phyloP scores from a whole-genome alignment of 2,113 vertebrate species.

The Toxotes chatareus region DNA sequence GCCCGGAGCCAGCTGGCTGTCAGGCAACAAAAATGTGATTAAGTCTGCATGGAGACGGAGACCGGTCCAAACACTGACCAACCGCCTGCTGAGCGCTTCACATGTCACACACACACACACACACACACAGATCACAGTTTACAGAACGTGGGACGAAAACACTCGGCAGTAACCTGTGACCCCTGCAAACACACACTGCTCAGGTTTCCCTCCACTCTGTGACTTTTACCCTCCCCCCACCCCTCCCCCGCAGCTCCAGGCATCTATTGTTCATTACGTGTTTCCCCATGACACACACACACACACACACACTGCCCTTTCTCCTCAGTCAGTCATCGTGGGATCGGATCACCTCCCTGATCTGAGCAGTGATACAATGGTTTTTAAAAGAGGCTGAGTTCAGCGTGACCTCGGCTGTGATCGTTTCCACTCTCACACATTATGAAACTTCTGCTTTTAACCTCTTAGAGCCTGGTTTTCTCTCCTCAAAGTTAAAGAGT shows the following conservation, averaged over 20 bases:
- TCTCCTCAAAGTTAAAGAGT: too few relatives aligned
- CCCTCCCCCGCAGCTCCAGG: too few relatives aligned
- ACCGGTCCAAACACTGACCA: neutral
- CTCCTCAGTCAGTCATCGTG: neutral
- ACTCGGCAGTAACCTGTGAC: neutral
- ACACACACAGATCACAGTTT: conserved; percentile 23
- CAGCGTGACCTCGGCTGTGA: conserved; percentile 4
- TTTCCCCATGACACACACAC: conserved; percentile 6
- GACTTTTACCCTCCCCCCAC: conserved; percentile 13
- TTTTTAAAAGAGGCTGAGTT: neutral
- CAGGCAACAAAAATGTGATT: conserved; percentile 33
- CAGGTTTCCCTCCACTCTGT: neutral
- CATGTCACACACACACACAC: conserved; percentile 15
- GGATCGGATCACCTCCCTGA: conserved; percentile 7
- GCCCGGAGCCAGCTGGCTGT: conserved; percentile 21
- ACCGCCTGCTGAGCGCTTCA: too few relatives aligned
- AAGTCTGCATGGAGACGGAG: conserved; percentile 32
- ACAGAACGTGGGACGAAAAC: conserved; percentile 19
- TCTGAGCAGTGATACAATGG: neutral
- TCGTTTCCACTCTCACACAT: conserved; percentile 13
- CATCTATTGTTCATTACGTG: conserved; percentile 17
- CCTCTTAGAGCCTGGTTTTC: neutral
- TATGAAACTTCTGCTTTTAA: conserved; percentile 13
- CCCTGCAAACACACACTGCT: neutral
- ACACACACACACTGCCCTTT: neutral